These are phyloP conservation scores for Ceratosolen fusciceps DNA, from an alignment of 1,140 invertebrate genomes.

Conservation along the genomic window DNA sequence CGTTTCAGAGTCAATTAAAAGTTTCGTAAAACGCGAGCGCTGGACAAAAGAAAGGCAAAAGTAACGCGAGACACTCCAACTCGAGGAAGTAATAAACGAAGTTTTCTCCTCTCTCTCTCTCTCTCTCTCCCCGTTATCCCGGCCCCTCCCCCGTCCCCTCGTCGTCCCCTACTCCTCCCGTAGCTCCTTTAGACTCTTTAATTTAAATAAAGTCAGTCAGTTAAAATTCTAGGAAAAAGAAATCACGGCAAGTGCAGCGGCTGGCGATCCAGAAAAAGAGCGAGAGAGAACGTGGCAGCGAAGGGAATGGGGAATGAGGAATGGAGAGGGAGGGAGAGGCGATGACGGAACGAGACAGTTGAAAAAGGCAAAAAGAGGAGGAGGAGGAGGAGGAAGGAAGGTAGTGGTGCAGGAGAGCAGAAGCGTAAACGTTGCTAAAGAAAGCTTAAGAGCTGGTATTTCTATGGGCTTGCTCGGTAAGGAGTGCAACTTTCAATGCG, in stretches of 20 bases:
- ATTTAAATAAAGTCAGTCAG: constrained; percentile 49
- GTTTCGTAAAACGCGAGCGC: constrained; percentile 37
- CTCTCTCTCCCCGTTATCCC: background rate
- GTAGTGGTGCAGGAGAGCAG: background rate
- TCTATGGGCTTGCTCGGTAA: constrained; percentile 16
- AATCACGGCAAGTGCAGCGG: constrained; percentile 16
- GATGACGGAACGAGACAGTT: background rate
- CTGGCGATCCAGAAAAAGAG: background rate
- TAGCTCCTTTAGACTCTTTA: constrained; percentile 9
- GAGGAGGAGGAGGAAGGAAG: background rate
- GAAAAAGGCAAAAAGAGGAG: background rate
- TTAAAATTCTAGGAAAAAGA: constrained; percentile 36
- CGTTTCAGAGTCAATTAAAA: constrained; percentile 49
- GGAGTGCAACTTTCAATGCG: constrained; percentile 5
- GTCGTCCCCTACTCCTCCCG: background rate
- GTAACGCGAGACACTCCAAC: constrained; percentile 35
- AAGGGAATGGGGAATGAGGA: background rate
- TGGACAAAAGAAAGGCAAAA: constrained; percentile 35
- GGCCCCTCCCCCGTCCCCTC: background rate
- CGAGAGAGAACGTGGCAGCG: background rate
- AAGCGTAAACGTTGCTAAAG: background rate
- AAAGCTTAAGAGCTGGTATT: constrained; percentile 8
- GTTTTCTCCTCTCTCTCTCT: constrained; percentile 15
- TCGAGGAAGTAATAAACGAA: constrained; percentile 46
- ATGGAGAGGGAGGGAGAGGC: background rate